A percentile compares a stretch with the other conserved stretches of the same genome.
These are phyloP conservation scores for Rambutsinella grinnellia DNA, from an alignment of 2,888 invertebrate species.

Conservation along the genomic window DNA sequence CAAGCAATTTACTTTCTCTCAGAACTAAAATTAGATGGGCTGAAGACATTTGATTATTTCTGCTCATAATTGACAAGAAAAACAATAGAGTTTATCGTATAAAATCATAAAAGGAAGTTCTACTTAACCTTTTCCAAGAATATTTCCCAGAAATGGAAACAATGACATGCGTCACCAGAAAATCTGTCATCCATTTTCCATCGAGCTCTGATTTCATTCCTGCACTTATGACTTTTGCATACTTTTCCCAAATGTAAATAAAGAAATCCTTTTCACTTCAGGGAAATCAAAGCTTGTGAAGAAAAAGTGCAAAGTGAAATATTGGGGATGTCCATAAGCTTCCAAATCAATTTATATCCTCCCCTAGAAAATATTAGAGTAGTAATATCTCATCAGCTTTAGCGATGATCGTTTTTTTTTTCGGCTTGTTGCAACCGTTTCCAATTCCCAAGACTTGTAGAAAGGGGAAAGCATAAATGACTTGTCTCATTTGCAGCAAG, in stretches of 20 bases:
- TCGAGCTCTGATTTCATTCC: no score
- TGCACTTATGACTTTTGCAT: no score
- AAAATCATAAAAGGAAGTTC: no score
- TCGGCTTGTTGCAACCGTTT: not conserved
- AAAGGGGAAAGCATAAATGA: slow-evolving; percentile 19
- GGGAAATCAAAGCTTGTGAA: not conserved
- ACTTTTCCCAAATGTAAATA: not conserved
- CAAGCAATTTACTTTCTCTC: no score
- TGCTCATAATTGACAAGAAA: no score
- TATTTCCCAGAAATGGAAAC: no score
- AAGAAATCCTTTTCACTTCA: not conserved
- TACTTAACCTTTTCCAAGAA: no score
- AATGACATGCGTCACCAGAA: no score
- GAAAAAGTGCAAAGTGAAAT: slow-evolving; percentile 25
- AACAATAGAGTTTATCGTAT: no score
- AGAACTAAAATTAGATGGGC: no score
- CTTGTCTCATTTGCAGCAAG: slow-evolving; percentile 53
- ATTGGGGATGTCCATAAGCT: slow-evolving; percentile 32
- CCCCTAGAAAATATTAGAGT: not conserved
- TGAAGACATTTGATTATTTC: no score
- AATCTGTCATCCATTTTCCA: no score
- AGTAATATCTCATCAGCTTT: not conserved
- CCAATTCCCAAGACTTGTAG: not conserved
- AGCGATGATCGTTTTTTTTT: not conserved
- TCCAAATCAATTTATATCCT: slow-evolving; percentile 40